Conservation (phyloP, 2,888 invertebrate species). For the Mylabris sibirica region DNA sequence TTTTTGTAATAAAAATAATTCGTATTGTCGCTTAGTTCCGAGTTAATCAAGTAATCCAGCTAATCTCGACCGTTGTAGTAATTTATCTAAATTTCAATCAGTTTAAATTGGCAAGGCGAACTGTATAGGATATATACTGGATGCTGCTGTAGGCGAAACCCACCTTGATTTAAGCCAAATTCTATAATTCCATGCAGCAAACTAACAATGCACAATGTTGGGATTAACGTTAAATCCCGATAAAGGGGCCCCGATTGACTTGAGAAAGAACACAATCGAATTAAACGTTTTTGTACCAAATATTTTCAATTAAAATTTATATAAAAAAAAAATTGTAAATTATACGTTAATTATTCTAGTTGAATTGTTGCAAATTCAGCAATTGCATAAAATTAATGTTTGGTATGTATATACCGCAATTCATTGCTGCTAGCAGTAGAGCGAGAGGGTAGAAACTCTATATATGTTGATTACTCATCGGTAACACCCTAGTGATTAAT, state of each 20-base stretch:
- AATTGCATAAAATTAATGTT: conserved; percentile 56
- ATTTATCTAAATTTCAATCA: conserved; percentile 52
- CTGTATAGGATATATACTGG: conserved; percentile 16
- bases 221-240: conserved; percentile 50
- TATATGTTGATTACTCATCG: conserved; percentile 58
- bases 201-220: conserved; percentile 48
- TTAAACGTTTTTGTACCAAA: neutral
- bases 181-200: conserved; percentile 47
- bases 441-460: conserved; percentile 46
- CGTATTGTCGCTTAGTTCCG: conserved; percentile 28
- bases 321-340: conserved; percentile 23
- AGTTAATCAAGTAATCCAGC: conserved; percentile 37
- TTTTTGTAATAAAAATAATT: conserved; percentile 9
- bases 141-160: conserved; percentile 29
- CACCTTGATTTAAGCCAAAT: conserved; percentile 44
- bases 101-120: conserved; percentile 46
- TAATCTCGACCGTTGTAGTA: conserved; percentile 42
- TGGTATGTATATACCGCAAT: conserved; percentile 45
- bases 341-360: conserved; percentile 30
- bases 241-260: conserved; percentile 45
- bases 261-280: conserved; percentile 32
- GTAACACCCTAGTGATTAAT: conserved; percentile 58
- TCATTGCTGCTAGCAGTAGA: conserved; percentile 39
- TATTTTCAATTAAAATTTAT: neutral
- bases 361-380: conserved; percentile 50